A percentile compares a stretch with the other conserved stretches of the same genome.
These are phyloP conservation scores for Turritopsis dohrnii DNA, from an alignment of 30 jellyfish, hydroid and myxozoan species.

Conservation along the genomic window DNA sequence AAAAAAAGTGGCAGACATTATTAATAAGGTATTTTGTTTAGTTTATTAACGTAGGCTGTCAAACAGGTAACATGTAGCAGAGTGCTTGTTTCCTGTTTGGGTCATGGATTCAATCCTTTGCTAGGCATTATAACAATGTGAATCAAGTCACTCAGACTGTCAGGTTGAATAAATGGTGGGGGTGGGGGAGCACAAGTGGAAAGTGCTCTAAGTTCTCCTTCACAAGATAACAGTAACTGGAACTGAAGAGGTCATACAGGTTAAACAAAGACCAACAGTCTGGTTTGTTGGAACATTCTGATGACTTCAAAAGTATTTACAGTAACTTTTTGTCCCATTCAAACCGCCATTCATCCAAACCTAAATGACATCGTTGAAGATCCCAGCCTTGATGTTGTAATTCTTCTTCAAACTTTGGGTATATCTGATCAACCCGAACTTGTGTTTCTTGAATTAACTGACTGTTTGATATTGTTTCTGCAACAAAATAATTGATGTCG, in stretches of 20 bases:
- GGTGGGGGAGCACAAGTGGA: too few relatives aligned
- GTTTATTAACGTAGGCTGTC: too few relatives aligned
- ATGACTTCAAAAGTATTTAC: background rate
- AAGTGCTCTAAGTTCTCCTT: too few relatives aligned
- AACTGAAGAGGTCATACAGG: background rate
- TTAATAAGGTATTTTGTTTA: too few relatives aligned
- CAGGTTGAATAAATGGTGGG: too few relatives aligned
- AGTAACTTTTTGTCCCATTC: conserved; percentile 36
- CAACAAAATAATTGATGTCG: background rate
- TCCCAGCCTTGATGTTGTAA: conserved; percentile 62
- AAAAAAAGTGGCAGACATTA: too few relatives aligned
- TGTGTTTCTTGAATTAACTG: background rate
- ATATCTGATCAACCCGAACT: conserved; percentile 18
- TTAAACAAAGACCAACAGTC: background rate
- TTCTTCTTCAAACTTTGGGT: conserved; percentile 38
- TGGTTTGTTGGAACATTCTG: background rate
- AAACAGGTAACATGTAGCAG: too few relatives aligned
- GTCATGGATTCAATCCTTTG: too few relatives aligned
- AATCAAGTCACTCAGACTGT: too few relatives aligned
- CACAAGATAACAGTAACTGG: too few relatives aligned
- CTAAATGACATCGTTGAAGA: conserved; percentile 50
- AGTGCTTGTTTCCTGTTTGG: too few relatives aligned
- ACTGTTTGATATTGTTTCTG: background rate
- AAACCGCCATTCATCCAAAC: conserved; percentile 81
- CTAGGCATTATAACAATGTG: too few relatives aligned